These are phyloP conservation scores for Poecilus cupreus DNA, from an alignment of 2,888 invertebrate species.

Conservation along the genomic window DNA sequence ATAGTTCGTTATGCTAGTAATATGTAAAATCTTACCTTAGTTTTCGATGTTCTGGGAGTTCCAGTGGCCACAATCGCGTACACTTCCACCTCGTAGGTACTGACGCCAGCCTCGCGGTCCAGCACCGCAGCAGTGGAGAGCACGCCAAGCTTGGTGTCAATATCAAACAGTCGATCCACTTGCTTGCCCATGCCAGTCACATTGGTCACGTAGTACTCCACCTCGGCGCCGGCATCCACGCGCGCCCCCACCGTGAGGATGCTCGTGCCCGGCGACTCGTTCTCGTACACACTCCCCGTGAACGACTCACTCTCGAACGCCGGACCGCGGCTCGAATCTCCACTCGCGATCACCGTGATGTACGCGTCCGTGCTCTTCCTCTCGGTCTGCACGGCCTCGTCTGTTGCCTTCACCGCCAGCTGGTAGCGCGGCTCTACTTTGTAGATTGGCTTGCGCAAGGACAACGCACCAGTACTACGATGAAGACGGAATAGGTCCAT, in stretches of 20 bases:
- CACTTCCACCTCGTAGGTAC: slow-evolving; percentile 88
- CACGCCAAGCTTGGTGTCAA: slow-evolving; percentile 91
- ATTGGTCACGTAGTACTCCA: slow-evolving; percentile 94
- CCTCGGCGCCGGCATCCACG: slow-evolving; percentile 76
- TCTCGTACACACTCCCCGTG: slow-evolving; percentile 89
- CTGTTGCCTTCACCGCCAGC: slow-evolving; percentile 90
- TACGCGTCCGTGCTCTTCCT: slow-evolving; percentile 91
- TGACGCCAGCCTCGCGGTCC: slow-evolving; percentile 89
- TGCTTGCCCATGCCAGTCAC: slow-evolving; percentile 84
- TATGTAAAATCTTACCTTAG: slow-evolving; percentile 81
- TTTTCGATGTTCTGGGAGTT: slow-evolving; percentile 83
- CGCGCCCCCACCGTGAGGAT: slow-evolving; percentile 87
- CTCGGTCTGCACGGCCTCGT: slow-evolving; percentile 93
- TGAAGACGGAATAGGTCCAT: slow-evolving; percentile 87
- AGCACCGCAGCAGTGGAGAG: slow-evolving; percentile 88
- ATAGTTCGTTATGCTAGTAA: neutral
- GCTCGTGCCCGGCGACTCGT: slow-evolving; percentile 90
- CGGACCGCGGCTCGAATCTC: slow-evolving; percentile 75
- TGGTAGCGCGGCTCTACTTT: slow-evolving; percentile 85
- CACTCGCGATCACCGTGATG: slow-evolving; percentile 86
- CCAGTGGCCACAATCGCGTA: slow-evolving; percentile 87
- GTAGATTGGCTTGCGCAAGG: slow-evolving; percentile 77
- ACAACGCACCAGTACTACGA: slow-evolving; percentile 85
- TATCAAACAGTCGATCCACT: slow-evolving; percentile 92
- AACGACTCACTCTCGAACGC: slow-evolving; percentile 80